Evolutionary conservation across 2,113 vertebrate genomes (phyloP), one percentile per base, ranked within the genome.

Genomic region (Odocoileus hemionus): DNA sequence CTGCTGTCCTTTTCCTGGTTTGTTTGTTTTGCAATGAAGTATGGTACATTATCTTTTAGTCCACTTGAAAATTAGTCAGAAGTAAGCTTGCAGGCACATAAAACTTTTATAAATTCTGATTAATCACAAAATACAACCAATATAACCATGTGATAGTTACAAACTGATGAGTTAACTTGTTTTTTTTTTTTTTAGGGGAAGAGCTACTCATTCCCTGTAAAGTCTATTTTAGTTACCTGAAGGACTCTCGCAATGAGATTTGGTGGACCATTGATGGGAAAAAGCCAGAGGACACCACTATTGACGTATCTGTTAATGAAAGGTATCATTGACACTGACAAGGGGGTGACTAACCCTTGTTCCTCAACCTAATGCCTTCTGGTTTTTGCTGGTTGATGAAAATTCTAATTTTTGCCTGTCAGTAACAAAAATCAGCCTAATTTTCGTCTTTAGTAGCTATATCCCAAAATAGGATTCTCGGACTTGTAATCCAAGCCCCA

Each of bases 251-350:
- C 21, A 98, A 98, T 82, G 98, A 99, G 4, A 98, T 99, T n/a
- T 99, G 99, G 99, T 99, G 99, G 99, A 99, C 99, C 3, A 98
- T 99, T 21, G 99, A 99, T 85, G 99, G 99, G 30, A 99, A 98
- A 96, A 99, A 95, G 36, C 97, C 99, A 82, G 99, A 99, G 1
- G 98, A 99, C 1, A 95, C 99, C 11, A 26, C 64, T 19, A 17
- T 79, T 0, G 99, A 99, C 13, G 98, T 99, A 97, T 98, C 95
- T 86, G 33, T 98, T 78, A 98, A 98, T 52, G 97, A 98, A 96
- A 98, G 97, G 99, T 99, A 98, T 93, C 1, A 1, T 33, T 28
- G 43, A 5, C 15, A 5, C 25, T 52, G 67, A 3, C 17, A 57
- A 21, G 39, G 43, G 55, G 10, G 15, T 74, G 23, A 79, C 39